Evolutionary conservation across 2,113 vertebrate genomes (phyloP).

Genomic region (Spilogale gracilis): DNA sequence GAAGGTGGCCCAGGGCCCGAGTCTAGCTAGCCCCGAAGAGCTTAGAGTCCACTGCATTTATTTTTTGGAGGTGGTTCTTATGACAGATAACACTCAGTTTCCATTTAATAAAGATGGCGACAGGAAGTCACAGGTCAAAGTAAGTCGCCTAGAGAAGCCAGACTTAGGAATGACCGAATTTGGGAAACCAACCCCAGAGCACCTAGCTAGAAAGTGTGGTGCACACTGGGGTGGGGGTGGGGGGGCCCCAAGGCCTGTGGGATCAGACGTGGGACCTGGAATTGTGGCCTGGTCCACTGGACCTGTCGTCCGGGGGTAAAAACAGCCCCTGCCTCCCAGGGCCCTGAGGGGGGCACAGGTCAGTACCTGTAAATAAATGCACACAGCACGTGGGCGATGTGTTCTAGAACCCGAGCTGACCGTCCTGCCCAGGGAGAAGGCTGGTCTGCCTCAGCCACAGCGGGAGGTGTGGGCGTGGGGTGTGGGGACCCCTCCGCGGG

Average conservation of each 20-base stretch:
- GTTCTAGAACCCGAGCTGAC: accelerated
- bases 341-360: neutral
- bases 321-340: accelerated
- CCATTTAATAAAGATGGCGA: neutral
- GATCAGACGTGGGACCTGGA: neutral
- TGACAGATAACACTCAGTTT: neutral
- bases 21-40: neutral
- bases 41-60: neutral
- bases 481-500: accelerated
- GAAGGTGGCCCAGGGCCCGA: neutral
- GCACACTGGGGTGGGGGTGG: no score
- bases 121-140: neutral
- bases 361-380: accelerated
- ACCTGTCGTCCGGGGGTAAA: neutral
- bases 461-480: accelerated
- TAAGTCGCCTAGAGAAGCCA: neutral
- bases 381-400: accelerated
- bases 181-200: neutral
- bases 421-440: accelerated
- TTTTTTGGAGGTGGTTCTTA: neutral
- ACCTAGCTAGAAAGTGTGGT: accelerated
- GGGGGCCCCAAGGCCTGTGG: no score
- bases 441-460: neutral
- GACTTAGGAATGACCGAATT: neutral
- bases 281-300: accelerated